phyloP scores from a whole-genome alignment of 2,797 vertebrate species.

The Danio tinwini region DNA sequence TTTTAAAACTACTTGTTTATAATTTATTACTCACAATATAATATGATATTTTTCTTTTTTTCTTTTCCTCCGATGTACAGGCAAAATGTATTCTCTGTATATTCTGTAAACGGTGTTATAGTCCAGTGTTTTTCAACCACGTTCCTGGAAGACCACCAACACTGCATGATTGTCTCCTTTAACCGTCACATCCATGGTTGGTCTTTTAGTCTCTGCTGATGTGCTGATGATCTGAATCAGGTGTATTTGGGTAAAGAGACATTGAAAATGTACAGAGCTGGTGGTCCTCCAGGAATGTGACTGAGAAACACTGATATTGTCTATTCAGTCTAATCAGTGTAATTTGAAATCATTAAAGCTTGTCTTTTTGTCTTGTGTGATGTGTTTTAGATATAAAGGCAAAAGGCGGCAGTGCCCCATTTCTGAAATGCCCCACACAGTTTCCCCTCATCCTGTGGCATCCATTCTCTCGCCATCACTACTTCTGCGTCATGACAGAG shows the following conservation, averaged over 20 bases:
- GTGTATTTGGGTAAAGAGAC: too few species aligned
- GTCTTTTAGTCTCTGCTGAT: too few species aligned
- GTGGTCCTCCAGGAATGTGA: too few species aligned
- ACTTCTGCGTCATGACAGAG: slow-evolving; percentile 92
- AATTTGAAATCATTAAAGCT: neutral
- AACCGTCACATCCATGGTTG: too few species aligned
- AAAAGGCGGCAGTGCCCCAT: slow-evolving; percentile 78
- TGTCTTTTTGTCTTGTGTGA: neutral
- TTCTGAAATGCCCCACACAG: slow-evolving; percentile 86
- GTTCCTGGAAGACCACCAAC: too few species aligned
- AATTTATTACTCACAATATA: neutral
- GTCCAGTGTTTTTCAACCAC: neutral
- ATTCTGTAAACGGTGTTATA: neutral
- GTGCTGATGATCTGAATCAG: too few species aligned
- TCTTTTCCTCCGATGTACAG: neutral
- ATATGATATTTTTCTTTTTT: neutral
- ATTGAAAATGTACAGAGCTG: too few species aligned
- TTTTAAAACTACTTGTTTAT: neutral
- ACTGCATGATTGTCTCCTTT: too few species aligned
- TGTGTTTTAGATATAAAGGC: slow-evolving; percentile 77
- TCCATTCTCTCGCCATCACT: slow-evolving; percentile 88
- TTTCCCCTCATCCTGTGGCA: slow-evolving; percentile 96
- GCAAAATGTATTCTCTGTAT: too few species aligned
- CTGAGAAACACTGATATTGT: too few species aligned
- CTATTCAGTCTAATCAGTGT: neutral